A percentile compares a stretch with the other conserved stretches of the same genome.
Evolutionary conservation across 2,888 invertebrate genomes (phyloP).

Genomic region (Tinea pellionella): DNA sequence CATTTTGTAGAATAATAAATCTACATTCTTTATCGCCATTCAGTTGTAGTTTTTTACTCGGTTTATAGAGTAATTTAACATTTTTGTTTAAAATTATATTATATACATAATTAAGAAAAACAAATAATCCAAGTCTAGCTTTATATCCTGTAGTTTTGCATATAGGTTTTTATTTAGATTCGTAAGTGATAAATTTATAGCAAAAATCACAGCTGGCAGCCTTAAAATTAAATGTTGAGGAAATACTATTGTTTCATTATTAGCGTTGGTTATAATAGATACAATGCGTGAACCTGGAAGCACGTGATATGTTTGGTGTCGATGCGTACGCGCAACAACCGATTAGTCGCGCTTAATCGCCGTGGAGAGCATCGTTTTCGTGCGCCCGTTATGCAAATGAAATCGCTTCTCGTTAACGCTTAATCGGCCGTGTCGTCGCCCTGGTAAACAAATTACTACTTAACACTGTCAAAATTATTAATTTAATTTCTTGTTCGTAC

Average conservation of each 20-base stretch:
- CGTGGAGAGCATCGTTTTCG: conserved; percentile 14
- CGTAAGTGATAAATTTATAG: too few species aligned
- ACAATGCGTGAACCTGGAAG: background rate
- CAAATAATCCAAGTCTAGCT: too few species aligned
- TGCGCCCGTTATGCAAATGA: conserved; percentile 29
- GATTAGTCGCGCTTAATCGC: conserved; percentile 18
- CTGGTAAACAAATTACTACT: conserved; percentile 55
- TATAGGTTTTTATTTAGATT: too few species aligned
- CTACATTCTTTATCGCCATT: too few species aligned
- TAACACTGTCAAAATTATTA: conserved; percentile 53
- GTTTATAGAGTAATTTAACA: too few species aligned
- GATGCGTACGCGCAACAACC: conserved; percentile 17
- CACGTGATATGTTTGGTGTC: conserved; percentile 6
- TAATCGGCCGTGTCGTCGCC: conserved; percentile 47
- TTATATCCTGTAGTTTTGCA: too few species aligned
- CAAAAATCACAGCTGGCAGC: too few species aligned
- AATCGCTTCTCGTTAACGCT: conserved; percentile 37
- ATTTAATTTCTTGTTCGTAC: conserved; percentile 33
- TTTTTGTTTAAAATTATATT: too few species aligned
- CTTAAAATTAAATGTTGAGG: too few species aligned
- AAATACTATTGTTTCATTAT: background rate
- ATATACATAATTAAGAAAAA: too few species aligned
- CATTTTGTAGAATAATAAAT: too few species aligned
- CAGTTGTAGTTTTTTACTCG: too few species aligned
- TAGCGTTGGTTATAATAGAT: background rate